phyloP scores from a whole-genome alignment of 2,113 vertebrate genomes.

The Myiopsitta monachus region DNA sequence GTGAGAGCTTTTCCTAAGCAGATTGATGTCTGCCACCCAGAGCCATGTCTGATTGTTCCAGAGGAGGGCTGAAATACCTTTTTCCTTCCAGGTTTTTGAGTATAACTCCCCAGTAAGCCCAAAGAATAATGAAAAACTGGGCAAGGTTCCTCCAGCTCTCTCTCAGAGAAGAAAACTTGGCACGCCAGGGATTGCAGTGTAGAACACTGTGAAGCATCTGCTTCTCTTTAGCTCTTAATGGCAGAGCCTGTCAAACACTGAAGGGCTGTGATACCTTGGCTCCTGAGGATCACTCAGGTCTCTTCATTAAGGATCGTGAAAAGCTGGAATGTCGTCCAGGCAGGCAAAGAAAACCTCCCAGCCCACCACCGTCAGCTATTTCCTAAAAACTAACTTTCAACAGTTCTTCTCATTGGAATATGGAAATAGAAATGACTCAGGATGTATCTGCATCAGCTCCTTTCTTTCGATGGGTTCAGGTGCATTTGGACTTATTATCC shows the following conservation, averaged over 20 bases:
- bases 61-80: background rate
- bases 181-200: background rate
- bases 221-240: background rate
- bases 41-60: background rate
- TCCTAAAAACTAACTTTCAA: background rate
- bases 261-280: background rate
- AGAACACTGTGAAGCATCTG: background rate
- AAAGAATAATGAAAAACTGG: background rate
- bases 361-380: background rate
- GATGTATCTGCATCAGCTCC: background rate
- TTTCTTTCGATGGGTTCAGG: background rate
- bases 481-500: background rate
- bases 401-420: background rate
- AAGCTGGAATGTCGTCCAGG: background rate
- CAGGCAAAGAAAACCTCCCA: background rate
- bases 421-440: background rate
- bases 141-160: background rate
- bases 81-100: background rate
- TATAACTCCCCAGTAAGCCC: background rate
- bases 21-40: background rate
- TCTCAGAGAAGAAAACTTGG: background rate
- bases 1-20: background rate
- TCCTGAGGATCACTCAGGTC: background rate
- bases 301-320: background rate
- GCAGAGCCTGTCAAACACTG: background rate